Evolutionary conservation across 1,140 invertebrate genomes (phyloP).

Genomic region (Drosophila subobscura): DNA sequence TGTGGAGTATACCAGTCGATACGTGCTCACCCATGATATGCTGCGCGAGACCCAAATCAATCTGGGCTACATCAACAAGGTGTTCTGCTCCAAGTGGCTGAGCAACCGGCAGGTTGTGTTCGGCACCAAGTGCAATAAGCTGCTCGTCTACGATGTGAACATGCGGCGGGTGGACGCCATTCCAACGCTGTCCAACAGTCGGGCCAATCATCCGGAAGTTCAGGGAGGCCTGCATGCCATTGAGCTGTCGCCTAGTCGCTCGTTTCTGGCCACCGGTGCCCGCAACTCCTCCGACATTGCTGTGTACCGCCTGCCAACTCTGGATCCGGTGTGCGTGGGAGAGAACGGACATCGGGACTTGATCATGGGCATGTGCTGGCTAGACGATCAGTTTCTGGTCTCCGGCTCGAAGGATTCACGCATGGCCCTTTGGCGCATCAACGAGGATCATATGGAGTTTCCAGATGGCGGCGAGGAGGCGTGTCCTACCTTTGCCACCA

Average conservation of each 20-base stretch:
- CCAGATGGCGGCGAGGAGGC: constrained; percentile 84
- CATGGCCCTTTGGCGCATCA: constrained; percentile 91
- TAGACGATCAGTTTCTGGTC: constrained; percentile 97
- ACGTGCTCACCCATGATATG: constrained; percentile 94
- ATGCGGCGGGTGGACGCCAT: constrained; percentile 92
- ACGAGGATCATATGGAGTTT: constrained; percentile 85
- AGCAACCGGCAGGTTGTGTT: constrained; percentile 97
- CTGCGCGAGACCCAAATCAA: constrained; percentile 92
- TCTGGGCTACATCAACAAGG: constrained; percentile 95
- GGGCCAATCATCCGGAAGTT: constrained; percentile 85
- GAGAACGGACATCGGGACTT: constrained; percentile 96
- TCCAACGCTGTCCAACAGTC: constrained; percentile 89
- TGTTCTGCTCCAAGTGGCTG: constrained; percentile 98
- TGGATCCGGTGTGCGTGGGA: constrained; percentile 97
- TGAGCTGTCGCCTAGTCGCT: constrained; percentile 96
- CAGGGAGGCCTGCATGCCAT: constrained; percentile 96
- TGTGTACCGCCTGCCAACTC: constrained; percentile 95
- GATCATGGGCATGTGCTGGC: constrained; percentile 98
- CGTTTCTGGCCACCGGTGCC: constrained; percentile 95
- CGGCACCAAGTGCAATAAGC: constrained; percentile 98
- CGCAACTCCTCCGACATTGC: constrained; percentile 96
- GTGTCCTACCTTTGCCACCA: constrained; percentile 85
- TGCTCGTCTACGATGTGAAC: constrained; percentile 93
- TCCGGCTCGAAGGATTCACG: constrained; percentile 96
- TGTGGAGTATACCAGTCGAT: constrained; percentile 91